Evolutionary conservation across 2,113 vertebrate species (phyloP), one percentile per base, ranked within the genome.

Genomic region (Bos indicus): DNA sequence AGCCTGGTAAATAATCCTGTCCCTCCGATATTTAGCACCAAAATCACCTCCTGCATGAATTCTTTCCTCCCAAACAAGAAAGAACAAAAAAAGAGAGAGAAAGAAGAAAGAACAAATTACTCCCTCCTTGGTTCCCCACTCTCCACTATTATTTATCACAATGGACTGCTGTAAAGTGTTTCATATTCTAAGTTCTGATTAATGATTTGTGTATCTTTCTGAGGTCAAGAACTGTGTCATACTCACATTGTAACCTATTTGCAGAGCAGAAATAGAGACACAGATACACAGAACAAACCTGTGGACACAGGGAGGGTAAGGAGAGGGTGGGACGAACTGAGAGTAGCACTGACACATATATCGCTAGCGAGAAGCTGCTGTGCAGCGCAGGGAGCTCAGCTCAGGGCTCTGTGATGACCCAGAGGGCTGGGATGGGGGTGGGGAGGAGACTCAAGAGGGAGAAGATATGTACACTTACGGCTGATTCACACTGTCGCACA

Each of bases 1-100:
- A 81, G 3, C 62, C 54, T 56, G 5, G 56, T 51, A 86, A 91
- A 40, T 36, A 57, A 83, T 82, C 57, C 57, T 64, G 67, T 51
- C 17, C 19, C 33, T 92, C 16, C 48, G 43, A 81, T 10, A 87
- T 43, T n/a, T 12, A 89, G 21, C 40, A 94, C 40, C 40, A 43
- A 80, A 95, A 57, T 60, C 64, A 74, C 25, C 81, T 95, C 28
- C 64, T 30, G 48, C 15, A 81, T 67, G 52, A 94, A 46, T 90
- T 60, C 36, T 85, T 81, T 36, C 82, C 92, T 84, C 67, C 54
- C n/a, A 60, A 90, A 80, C 2, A 62, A 71, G 74, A 88, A 85
- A 46, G 57, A 52, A 93, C 30, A 74, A 74, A 60, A 26, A 56
- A 71, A 74, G n/a, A 71, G 67, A 21, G 36, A 74, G 21, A 77